Percentiles rank a stretch among this genome's conserved stretches.
phyloP scores from a whole-genome alignment of 2,797 vertebrate species.

The Typhlichthys subterraneus region DNA sequence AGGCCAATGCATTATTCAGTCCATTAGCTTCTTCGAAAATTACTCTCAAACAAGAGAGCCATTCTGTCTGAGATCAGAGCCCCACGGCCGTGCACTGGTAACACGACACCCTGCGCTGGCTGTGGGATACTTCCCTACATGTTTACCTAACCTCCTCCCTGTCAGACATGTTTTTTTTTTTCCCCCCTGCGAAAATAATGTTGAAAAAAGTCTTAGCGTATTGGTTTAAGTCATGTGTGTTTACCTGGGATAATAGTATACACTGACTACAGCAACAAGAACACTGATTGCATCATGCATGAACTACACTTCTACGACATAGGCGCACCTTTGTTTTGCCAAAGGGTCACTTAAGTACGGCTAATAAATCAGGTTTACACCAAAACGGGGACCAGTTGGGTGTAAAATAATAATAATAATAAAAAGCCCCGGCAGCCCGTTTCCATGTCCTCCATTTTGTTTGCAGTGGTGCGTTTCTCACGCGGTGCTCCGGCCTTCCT shows the following conservation, averaged over 20 bases:
- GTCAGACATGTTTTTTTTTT: conserved; percentile 76
- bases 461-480: conserved; percentile 62
- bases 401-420: neutral
- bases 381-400: neutral
- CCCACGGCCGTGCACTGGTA: conserved; percentile 53
- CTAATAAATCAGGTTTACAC: conserved; percentile 35
- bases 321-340: conserved; percentile 54
- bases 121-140: conserved; percentile 73
- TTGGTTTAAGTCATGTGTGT: conserved; percentile 77
- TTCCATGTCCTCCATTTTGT: conserved; percentile 70
- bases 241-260: conserved; percentile 77
- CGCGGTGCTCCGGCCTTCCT: conserved; percentile 51
- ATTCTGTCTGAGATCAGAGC: conserved; percentile 77
- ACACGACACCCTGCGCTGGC: conserved; percentile 65
- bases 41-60: conserved; percentile 79
- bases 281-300: conserved; percentile 65
- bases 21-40: conserved; percentile 79
- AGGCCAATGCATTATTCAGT: conserved; percentile 80
- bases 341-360: conserved; percentile 32
- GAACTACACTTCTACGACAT: conserved; percentile 46
- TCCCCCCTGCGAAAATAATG: conserved; percentile 62
- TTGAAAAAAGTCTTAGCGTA: conserved; percentile 73
- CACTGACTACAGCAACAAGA: conserved; percentile 46
- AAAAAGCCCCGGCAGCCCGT: conserved; percentile 26
- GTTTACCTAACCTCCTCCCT: conserved; percentile 80